Conservation (phyloP, 2,888 invertebrate species). For the Dasysyrphus albostriatus region DNA sequence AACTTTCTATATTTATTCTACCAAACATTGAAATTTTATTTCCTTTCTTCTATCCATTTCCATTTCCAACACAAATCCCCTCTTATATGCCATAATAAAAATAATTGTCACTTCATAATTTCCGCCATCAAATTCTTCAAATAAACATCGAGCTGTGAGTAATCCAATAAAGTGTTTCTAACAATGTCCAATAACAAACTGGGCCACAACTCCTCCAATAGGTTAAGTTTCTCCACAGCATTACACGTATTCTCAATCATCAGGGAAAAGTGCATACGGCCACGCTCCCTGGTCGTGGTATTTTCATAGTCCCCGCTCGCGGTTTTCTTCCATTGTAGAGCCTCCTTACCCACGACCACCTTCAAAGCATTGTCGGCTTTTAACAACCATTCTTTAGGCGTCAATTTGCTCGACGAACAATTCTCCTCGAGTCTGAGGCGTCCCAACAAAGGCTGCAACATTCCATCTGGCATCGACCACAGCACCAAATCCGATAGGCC, state of each 20-base stretch:
- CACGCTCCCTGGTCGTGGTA: constrained; percentile 89
- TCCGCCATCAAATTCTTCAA: constrained; percentile 86
- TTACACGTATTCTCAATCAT: constrained; percentile 90
- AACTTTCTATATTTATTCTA: neutral
- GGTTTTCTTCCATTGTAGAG: constrained; percentile 88
- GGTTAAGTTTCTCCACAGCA: constrained; percentile 90
- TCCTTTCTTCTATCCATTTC: neutral
- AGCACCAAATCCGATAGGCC: constrained; percentile 92
- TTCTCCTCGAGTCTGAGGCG: constrained; percentile 88
- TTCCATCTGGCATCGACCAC: constrained; percentile 91
- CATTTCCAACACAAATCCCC: neutral
- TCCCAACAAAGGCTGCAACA: constrained; percentile 90
- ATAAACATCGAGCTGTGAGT: constrained; percentile 91
- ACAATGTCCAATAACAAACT: constrained; percentile 90
- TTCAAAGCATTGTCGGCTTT: constrained; percentile 90
- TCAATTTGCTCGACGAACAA: constrained; percentile 83
- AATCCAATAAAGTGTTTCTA: constrained; percentile 91
- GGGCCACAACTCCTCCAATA: constrained; percentile 91
- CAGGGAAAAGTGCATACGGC: constrained; percentile 88
- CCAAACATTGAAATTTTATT: constrained; percentile 1
- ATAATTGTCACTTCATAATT: constrained; percentile 80
- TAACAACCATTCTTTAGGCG: constrained; percentile 90
- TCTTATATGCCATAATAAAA: neutral
- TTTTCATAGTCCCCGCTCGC: constrained; percentile 65
- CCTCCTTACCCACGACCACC: constrained; percentile 94